These are phyloP conservation scores for Cataglyphis altisquamis DNA, from an alignment of 2,888 invertebrate species.

Conservation along the genomic window DNA sequence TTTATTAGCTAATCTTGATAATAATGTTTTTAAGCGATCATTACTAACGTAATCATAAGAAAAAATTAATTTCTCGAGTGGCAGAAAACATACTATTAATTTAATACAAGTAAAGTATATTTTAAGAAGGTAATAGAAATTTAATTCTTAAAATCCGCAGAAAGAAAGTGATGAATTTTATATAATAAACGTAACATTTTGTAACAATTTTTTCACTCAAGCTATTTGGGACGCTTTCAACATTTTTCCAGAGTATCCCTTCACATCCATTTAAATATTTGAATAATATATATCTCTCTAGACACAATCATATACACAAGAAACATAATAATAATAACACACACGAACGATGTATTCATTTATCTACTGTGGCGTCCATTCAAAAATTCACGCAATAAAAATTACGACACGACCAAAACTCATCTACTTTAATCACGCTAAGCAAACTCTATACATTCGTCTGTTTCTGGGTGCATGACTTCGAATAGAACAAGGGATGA, in stretches of 20 bases:
- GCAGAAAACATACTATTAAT: not conserved
- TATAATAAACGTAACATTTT: not conserved
- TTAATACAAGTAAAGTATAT: not conserved
- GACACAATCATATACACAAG: too few species aligned
- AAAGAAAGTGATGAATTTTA: not conserved
- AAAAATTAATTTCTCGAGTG: constrained; percentile 3
- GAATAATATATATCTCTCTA: not conserved
- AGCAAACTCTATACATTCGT: constrained; percentile 18
- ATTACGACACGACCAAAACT: not conserved
- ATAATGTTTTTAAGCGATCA: not conserved
- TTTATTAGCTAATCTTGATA: not conserved
- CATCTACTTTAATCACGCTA: constrained; percentile 36
- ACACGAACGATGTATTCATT: constrained; percentile 14
- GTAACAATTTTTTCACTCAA: not conserved
- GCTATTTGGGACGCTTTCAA: not conserved
- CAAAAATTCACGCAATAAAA: constrained; percentile 15
- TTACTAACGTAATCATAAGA: not conserved
- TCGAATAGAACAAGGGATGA: constrained; percentile 40
- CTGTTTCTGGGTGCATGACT: constrained; percentile 16
- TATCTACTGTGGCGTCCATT: not conserved
- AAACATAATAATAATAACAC: constrained; percentile 10
- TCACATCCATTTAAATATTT: not conserved
- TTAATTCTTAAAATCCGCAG: not conserved
- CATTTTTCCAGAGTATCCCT: not conserved
- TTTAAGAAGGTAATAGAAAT: not conserved